Evolutionary conservation across 2,113 vertebrate genomes (phyloP).

Genomic region (Clarias macrocephalus): DNA sequence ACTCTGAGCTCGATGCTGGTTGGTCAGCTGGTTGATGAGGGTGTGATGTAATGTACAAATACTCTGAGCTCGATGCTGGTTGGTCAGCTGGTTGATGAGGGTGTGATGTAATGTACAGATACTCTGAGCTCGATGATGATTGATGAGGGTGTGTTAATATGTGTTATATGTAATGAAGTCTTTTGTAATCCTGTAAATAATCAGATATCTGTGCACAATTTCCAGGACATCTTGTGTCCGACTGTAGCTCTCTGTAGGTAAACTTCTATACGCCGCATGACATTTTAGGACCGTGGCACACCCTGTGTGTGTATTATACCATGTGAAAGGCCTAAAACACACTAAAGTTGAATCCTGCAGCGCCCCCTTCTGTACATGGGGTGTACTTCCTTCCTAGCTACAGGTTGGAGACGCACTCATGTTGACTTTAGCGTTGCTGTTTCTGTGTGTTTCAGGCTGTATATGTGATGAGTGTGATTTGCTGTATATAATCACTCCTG

Average conservation of each 20-base stretch:
- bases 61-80: neutral
- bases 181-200: constrained; percentile 1
- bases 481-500: constrained; percentile 9
- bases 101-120: neutral
- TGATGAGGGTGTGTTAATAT: neutral
- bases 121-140: neutral
- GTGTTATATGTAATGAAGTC: neutral
- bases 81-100: neutral
- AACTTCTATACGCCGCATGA: neutral
- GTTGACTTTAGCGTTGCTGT: neutral
- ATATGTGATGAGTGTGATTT: neutral
- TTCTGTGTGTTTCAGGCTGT: neutral
- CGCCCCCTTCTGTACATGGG: neutral
- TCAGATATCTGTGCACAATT: neutral
- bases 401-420: neutral
- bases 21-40: too few species aligned
- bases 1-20: too few species aligned
- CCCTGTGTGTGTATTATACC: neutral
- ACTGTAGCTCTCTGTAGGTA: neutral
- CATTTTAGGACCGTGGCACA: neutral
- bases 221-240: neutral
- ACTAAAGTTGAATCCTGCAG: neutral
- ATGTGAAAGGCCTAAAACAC: neutral
- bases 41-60: neutral
- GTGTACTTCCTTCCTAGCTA: neutral